Base-by-base conservation (phyloP, 2,888 invertebrate species). In the Scaptomyza reducta region DNA sequence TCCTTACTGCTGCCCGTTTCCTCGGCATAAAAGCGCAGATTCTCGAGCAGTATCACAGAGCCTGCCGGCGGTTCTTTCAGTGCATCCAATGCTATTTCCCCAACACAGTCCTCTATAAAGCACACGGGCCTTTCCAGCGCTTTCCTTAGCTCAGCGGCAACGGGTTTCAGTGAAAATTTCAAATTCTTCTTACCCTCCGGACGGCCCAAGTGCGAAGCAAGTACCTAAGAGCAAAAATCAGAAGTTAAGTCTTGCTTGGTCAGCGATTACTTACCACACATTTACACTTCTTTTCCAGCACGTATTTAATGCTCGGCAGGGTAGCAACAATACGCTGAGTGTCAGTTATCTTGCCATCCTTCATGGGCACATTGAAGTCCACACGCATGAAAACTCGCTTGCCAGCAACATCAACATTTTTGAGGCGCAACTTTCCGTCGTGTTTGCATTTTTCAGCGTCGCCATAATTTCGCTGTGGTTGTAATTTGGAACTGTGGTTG, bases 1-100 rank as follows among this genome's bases (percentile, higher is more conserved):
- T 97, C 97, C 6, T 98, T 94, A 45, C 98, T 99, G 91, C 99
- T 99, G 74, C 99, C 99, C 91, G 99, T 99, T 91, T 99, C 99
- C 91, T 99, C 99, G 41, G 99, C 92, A 91, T 99, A 97, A 93
- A 97, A 99, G 22, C 99, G 94, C 3, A 99, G 93, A 91, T 99
- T 99, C 91, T 99, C 99, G 56, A 99, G 92, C 35, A 99, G 94
- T 83, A 99, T 96, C 0, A 99, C 94, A 0, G 96, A 94, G 2
- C 99, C 99, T 0, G 94, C 93, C 14, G 95, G 92, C 1, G 99
- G 98, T 90, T 97, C 94, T 13, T 95, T 95, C 91, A 98, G 98
- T 0, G 96, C 96, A 13, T 93, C 93, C 92, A 99, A 97, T 1
- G 99, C 97, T 82, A 96, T 96, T 0, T 95, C 90, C 0, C 99